Evolutionary conservation across 1,140 invertebrate genomes (phyloP), one percentile per base, ranked within the genome.

Genomic region (Oedothorax gibbosus): DNA sequence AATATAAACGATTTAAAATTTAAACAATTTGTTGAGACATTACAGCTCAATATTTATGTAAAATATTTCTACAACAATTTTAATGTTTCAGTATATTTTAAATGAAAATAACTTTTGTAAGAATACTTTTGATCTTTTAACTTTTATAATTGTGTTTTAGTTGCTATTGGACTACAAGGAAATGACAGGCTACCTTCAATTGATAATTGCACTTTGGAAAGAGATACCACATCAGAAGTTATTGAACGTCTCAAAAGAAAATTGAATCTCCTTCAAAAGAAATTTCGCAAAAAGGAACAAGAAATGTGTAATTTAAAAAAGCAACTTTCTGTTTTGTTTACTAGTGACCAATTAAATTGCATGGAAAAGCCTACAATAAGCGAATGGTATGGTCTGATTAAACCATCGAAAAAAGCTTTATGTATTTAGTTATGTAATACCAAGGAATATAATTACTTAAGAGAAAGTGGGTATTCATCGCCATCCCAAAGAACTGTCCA

Each of bases 361-460:
- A 12, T 65, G 12, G 20, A 65, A 65, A 65, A 65, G 20, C 21
- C 18, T 49, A 11, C 49, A 9, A 49, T 50, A 71, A 71, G n/a
- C 6, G 49, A 71, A 10, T 12, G 20, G 64, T 66, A 49, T 71
- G 68, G 68, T 71, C 68, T 21, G 68, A 71, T 71, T 20, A 71
- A 50, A 71, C 8, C 50, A 18, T 71, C 9, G 68, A n/a, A 71
- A 49, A 71, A 71, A 50, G 68, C 68, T 71, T 50, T 71, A 49
- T 49, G 50, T 49, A 49, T 71, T 7, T 71, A 71, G 35, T 71
- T 71, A 10, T 71, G 68, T 49, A 21, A 51, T n/a, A 49, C 12
- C 18, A 71, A 71, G 50, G 68, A 49, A 21, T 71, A 71, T 49
- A 71, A 71, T 50, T 71, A 71, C 50, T 50, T 71, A 71, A 71